Base-by-base conservation (phyloP, 2,888 invertebrate genomes). In the Idaea dimidiata region DNA sequence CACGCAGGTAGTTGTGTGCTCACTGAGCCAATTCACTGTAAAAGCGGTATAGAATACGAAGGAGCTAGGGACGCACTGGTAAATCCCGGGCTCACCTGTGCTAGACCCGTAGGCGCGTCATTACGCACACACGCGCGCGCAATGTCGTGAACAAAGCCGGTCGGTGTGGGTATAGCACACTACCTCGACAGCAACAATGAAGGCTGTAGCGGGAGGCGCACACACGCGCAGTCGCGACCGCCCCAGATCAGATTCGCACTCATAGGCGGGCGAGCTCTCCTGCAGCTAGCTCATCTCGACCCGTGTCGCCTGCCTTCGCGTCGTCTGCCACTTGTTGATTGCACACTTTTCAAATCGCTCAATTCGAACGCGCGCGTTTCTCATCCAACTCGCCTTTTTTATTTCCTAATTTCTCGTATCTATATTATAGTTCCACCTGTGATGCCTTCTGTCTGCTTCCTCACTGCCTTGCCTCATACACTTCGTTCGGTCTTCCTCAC, bases 221-320 rank as follows among this genome's bases (percentile, higher is more conserved):
- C 71, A 71, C 67, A 69, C 55, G 69, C 70, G 68, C 66, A 65
- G 60, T 43, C 62, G 63, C 76, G 77, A 74, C 70, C 43, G 80
- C 80, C 68, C 71, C 71, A 72, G 75, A 75, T 70, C 67, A 58
- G 64, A 43, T 43, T 43, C 43, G 2, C 59, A 59, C 31, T 76
- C 78, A 91, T 76, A 87, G 88, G 91, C 91, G 91, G 91, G 88
- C 88, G 82, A 90, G 87, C 88, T 78, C 83, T 88, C 87, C 88
- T 90, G 89, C 87, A 86, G 91, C 78, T 83, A 81, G 87, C 86
- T 80, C 78, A 80, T 81, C 73, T 76, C 69, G 79, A 72, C 73
- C 82, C 83, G 83, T 85, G 82, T 71, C 84, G 87, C 86, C 86
- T 84, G 85, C 84, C 81, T 66, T 74, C 75, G 77, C 80, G 77